Evolutionary conservation across 2,113 vertebrate species (phyloP).

Genomic region (Pseudopipra pipra): DNA sequence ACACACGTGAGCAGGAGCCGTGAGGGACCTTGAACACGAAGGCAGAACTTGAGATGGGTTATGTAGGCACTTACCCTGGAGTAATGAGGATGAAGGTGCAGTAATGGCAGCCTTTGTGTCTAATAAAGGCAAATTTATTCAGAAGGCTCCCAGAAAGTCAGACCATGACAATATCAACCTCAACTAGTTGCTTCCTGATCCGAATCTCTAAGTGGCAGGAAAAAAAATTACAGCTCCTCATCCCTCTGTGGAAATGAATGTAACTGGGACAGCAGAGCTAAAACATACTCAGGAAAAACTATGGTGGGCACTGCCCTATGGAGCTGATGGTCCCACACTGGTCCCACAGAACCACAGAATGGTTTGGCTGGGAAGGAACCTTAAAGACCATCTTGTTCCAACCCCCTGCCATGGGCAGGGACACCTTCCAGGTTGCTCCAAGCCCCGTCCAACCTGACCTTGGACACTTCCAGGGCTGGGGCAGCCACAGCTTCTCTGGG

Average conservation of each 20-base stretch:
- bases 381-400: background rate
- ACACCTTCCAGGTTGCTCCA: background rate
- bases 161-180: background rate
- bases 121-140: slow-evolving; percentile 59
- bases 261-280: background rate
- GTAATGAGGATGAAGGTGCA: slow-evolving; percentile 4
- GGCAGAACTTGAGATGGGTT: background rate
- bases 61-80: background rate
- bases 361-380: background rate
- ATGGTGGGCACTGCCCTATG: background rate
- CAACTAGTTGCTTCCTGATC: background rate
- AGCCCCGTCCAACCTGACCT: background rate
- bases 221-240: background rate
- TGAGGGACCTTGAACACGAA: background rate
- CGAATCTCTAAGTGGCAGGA: background rate
- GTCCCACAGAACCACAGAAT: background rate
- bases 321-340: rapidly evolving
- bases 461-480: background rate
- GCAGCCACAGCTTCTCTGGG: background rate
- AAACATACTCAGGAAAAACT: background rate
- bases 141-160: background rate
- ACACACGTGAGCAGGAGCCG: background rate
- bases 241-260: rapidly evolving
- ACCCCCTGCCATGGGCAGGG: background rate
- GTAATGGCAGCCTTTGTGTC: background rate